A percentile compares a stretch with the other conserved stretches of the same genome.
Evolutionary conservation across 2,888 invertebrate species (phyloP).

Genomic region (Slavum lentiscoides): DNA sequence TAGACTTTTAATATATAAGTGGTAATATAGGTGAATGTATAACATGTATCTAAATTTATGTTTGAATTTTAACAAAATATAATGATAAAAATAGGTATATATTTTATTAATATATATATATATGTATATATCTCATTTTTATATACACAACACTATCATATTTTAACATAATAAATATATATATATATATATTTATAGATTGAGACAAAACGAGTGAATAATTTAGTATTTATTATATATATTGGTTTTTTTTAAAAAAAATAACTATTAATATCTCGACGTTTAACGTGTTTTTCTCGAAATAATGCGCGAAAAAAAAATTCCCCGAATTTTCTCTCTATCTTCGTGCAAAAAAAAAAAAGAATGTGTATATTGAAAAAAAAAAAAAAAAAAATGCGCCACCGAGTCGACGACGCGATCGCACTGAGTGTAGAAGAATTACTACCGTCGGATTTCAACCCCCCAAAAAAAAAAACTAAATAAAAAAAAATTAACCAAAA

Average conservation of each 20-base stretch:
- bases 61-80: constrained; percentile 48
- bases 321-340: no score
- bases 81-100: constrained; percentile 47
- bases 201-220: constrained; percentile 32
- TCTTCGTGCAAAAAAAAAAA: no score
- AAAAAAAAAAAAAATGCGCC: no score
- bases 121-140: constrained; percentile 20
- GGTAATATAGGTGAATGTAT: constrained; percentile 23
- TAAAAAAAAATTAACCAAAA: background rate
- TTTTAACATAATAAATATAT: constrained; percentile 1
- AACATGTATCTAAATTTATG: constrained; percentile 50
- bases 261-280: no score
- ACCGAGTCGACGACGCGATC: no score
- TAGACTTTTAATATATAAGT: constrained; percentile 28
- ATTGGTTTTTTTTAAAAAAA: background rate
- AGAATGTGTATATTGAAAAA: no score
- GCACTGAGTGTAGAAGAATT: no score
- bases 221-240: constrained; percentile 1
- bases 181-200: background rate
- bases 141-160: constrained; percentile 33
- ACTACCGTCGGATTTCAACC: no score
- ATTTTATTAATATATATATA: constrained; percentile 11
- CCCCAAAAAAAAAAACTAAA: background rate
- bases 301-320: no score
- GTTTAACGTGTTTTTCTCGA: no score